Conservation (phyloP, 2,888 invertebrate genomes). For the Galerucella pusilla region DNA sequence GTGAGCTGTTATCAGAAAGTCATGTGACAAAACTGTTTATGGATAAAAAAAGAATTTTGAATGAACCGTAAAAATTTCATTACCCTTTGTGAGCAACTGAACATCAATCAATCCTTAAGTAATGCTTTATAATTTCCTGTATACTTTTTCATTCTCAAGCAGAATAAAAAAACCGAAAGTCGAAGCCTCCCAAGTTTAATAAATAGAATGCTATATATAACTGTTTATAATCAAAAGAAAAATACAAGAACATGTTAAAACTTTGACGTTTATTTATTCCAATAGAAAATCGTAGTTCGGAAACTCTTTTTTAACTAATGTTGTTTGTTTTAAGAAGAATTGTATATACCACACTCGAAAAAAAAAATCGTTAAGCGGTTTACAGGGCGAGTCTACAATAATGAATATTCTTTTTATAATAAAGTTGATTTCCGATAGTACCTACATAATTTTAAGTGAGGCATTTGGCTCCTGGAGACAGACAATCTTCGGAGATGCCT, state of each 20-base stretch:
- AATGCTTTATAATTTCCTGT: neutral
- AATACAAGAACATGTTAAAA: neutral
- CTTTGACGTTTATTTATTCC: neutral
- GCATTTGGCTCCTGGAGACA: too few species aligned
- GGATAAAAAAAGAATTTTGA: neutral
- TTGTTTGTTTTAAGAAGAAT: neutral
- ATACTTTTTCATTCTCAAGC: constrained; percentile 10
- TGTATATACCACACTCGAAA: neutral
- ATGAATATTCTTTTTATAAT: neutral
- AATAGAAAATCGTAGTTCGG: neutral
- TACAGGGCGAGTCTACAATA: neutral
- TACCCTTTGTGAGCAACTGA: neutral
- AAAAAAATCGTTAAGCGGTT: neutral
- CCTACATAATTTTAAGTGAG: too few species aligned
- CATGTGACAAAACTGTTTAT: too few species aligned
- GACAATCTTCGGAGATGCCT: too few species aligned
- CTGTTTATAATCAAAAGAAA: constrained; percentile 6
- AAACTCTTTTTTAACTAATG: neutral
- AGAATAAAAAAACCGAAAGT: neutral
- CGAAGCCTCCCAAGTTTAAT: neutral
- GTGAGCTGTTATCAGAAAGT: too few species aligned
- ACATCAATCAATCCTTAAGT: neutral
- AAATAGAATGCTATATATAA: constrained; percentile 15
- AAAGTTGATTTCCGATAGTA: too few species aligned
- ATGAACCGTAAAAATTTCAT: neutral